Evolutionary conservation across 2,888 invertebrate species (phyloP).

Genomic region (Drosophila ustulata): DNA sequence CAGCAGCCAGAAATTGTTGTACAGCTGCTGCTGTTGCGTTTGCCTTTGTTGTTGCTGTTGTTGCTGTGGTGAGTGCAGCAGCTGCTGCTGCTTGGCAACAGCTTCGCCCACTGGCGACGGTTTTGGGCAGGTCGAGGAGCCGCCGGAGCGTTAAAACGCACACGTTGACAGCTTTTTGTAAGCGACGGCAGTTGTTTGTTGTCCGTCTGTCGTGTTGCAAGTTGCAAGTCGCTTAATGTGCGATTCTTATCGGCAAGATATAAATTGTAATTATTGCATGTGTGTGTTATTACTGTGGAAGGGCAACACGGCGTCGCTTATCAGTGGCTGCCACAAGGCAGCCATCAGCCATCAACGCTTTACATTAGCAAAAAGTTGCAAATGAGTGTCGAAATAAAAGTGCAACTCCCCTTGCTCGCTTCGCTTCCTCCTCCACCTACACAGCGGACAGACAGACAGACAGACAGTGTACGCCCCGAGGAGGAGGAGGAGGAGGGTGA

Average conservation of each 20-base stretch:
- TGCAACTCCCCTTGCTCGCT: constrained; percentile 28
- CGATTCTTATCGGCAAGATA: constrained; percentile 76
- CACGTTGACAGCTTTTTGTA: constrained; percentile 74
- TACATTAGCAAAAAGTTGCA: constrained; percentile 78
- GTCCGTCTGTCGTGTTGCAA: constrained; percentile 30
- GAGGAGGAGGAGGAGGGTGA: not conserved
- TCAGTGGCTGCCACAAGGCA: constrained; percentile 51
- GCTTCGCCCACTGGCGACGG: constrained; percentile 70
- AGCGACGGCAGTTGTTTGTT: constrained; percentile 38
- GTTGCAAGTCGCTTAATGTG: constrained; percentile 73
- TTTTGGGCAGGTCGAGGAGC: constrained; percentile 41
- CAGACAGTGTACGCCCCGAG: too few relatives aligned
- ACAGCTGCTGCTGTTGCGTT: constrained; percentile 55
- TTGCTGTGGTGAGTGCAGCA: constrained; percentile 46
- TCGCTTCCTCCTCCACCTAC: constrained; percentile 18
- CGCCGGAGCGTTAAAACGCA: constrained; percentile 78
- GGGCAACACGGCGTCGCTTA: constrained; percentile 47
- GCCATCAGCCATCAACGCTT: constrained; percentile 50
- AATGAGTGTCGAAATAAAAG: constrained; percentile 76
- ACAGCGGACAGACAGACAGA: not conserved
- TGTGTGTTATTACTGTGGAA: constrained; percentile 54
- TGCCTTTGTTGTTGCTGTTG: constrained; percentile 18
- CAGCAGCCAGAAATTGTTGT: constrained; percentile 53
- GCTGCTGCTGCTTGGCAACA: constrained; percentile 54
- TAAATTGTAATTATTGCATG: constrained; percentile 81